Conservation (phyloP, 2,888 invertebrate genomes). For the Amphimallon solstitiale region DNA sequence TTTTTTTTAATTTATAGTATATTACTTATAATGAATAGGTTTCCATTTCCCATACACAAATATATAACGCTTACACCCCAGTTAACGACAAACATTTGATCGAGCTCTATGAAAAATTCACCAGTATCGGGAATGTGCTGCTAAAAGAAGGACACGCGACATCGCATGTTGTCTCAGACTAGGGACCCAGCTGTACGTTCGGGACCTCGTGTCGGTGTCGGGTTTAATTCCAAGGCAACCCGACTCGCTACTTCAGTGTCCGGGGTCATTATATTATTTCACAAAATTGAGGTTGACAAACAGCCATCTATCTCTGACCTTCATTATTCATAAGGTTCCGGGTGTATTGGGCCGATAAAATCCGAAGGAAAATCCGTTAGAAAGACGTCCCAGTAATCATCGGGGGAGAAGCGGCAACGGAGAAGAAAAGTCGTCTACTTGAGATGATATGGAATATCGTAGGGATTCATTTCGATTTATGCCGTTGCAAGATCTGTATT, state of each 20-base stretch:
- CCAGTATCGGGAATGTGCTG: conserved; percentile 10
- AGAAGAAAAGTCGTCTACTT: no score
- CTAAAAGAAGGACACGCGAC: conserved; percentile 19
- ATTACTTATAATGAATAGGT: no score
- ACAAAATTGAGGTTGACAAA: conserved; percentile 45
- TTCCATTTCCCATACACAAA: neutral
- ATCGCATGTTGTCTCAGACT: conserved; percentile 5
- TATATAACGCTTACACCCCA: no score
- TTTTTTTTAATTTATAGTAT: no score
- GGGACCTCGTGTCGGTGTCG: no score
- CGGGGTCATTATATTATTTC: conserved; percentile 42
- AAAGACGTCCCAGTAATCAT: neutral
- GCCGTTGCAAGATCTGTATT: no score
- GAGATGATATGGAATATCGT: no score
- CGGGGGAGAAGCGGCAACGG: no score
- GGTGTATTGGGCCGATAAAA: conserved; percentile 23
- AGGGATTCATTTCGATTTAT: no score
- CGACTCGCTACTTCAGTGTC: neutral
- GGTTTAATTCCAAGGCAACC: no score
- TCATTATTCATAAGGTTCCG: conserved; percentile 38
- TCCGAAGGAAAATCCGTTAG: neutral
- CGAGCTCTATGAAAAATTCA: conserved; percentile 16
- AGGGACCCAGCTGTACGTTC: no score
- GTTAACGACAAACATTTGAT: no score
- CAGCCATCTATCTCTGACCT: conserved; percentile 40